Evolutionary conservation across 2,888 invertebrate species (phyloP).

Genomic region (Podotricha telesiphe): DNA sequence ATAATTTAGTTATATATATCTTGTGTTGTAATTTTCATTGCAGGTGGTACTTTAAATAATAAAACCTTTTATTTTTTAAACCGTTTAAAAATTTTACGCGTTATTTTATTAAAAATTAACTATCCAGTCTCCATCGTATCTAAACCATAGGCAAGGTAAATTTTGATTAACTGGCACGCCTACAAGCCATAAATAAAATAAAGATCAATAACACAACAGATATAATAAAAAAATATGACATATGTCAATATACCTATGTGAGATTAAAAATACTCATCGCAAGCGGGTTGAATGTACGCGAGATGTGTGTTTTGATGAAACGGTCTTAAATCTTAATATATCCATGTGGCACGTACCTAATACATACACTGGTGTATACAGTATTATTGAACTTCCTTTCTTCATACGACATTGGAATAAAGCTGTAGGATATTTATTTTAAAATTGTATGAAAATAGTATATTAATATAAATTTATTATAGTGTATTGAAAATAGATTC

Average conservation of each 20-base stretch:
- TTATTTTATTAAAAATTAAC: no score
- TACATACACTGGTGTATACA: neutral
- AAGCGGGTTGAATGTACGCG: conserved; percentile 47
- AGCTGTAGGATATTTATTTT: neutral
- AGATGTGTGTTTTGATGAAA: conserved; percentile 27
- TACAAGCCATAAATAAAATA: no score
- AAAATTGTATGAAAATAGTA: neutral
- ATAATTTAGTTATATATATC: no score
- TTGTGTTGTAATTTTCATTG: no score
- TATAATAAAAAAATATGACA: neutral
- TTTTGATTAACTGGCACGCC: no score
- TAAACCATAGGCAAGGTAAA: no score
- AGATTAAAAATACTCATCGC: conserved; percentile 48
- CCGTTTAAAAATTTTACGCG: no score
- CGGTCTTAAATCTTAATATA: conserved; percentile 8
- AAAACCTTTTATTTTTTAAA: no score
- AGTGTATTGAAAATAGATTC: neutral
- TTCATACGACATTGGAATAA: neutral
- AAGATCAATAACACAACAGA: no score
- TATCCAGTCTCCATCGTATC: no score
- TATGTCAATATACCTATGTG: conserved; percentile 40
- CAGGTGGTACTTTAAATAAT: no score
- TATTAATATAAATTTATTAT: neutral
- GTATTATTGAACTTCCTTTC: conserved; percentile 7
- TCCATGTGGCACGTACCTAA: neutral